phyloP scores from a whole-genome alignment of 1,140 invertebrate species.

The Palaemon carinicauda region DNA sequence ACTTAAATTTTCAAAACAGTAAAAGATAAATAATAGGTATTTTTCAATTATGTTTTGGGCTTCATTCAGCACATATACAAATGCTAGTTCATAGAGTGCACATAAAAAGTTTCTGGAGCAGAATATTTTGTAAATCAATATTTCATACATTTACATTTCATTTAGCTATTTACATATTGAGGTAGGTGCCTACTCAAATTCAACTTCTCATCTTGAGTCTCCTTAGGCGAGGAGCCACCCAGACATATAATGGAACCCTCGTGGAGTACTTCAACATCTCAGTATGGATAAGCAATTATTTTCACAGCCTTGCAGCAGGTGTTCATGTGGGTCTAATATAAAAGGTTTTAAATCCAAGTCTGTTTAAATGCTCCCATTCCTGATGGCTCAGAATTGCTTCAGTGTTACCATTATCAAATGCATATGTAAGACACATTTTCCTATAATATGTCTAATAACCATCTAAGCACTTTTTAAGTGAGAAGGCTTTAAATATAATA shows the following conservation, averaged over 20 bases:
- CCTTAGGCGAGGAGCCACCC: constrained; percentile 21
- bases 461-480: too few species aligned
- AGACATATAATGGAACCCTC: constrained; percentile 41
- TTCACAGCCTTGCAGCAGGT: constrained; percentile 36
- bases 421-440: too few species aligned
- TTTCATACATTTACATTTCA: not conserved
- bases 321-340: not conserved
- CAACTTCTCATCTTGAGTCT: constrained; percentile 21
- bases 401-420: not conserved
- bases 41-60: too few species aligned
- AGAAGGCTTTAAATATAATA: too few species aligned
- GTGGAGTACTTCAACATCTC: constrained; percentile 14
- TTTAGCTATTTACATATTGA: not conserved
- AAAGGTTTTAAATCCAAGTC: not conserved
- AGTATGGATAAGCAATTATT: not conserved
- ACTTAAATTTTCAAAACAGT: too few species aligned
- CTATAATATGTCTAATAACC: too few species aligned
- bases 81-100: too few species aligned
- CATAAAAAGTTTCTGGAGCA: too few species aligned
- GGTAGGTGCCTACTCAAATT: not conserved
- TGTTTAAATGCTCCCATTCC: not conserved
- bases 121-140: not conserved
- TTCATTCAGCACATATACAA: too few species aligned
- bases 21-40: too few species aligned
- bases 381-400: not conserved